phyloP scores from a whole-genome alignment of 2,888 invertebrate species.

The Tigriopus californicus region DNA sequence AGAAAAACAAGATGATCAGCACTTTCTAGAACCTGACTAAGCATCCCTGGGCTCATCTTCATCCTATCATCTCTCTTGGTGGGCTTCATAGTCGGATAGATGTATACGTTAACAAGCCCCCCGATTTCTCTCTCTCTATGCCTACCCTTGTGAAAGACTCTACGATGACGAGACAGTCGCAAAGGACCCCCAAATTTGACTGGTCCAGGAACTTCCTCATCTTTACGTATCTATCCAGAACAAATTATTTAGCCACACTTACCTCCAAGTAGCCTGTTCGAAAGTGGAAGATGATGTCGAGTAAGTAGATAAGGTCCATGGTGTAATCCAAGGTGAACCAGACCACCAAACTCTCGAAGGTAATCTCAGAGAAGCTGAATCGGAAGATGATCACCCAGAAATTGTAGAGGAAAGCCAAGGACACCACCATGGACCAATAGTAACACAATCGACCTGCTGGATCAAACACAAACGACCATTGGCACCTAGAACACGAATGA shows the following conservation, averaged over 20 bases:
- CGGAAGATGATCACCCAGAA: slow-evolving; percentile 97
- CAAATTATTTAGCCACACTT: not conserved
- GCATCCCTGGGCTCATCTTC: too few species aligned
- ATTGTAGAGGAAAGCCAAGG: slow-evolving; percentile 86
- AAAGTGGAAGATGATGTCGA: slow-evolving; percentile 93
- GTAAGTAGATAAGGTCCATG: slow-evolving; percentile 83
- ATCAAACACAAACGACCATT: slow-evolving; percentile 94
- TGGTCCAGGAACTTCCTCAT: too few species aligned
- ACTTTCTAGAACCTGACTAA: too few species aligned
- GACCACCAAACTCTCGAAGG: slow-evolving; percentile 30
- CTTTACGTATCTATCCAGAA: too few species aligned
- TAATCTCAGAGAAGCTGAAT: slow-evolving; percentile 95
- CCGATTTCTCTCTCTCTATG: too few species aligned
- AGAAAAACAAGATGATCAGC: too few species aligned
- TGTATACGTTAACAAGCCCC: too few species aligned
- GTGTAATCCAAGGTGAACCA: slow-evolving; percentile 96
- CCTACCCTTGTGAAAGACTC: too few species aligned
- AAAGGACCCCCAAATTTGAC: too few species aligned
- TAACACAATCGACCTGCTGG: slow-evolving; percentile 90
- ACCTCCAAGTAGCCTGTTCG: slow-evolving; percentile 66
- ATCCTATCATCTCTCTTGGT: too few species aligned
- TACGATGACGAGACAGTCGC: too few species aligned
- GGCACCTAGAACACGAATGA: slow-evolving; percentile 29
- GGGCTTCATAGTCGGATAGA: too few species aligned
- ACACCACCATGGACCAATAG: slow-evolving; percentile 93